phyloP scores from a whole-genome alignment of 2,888 invertebrate genomes.

The Oxycera nigricornis region DNA sequence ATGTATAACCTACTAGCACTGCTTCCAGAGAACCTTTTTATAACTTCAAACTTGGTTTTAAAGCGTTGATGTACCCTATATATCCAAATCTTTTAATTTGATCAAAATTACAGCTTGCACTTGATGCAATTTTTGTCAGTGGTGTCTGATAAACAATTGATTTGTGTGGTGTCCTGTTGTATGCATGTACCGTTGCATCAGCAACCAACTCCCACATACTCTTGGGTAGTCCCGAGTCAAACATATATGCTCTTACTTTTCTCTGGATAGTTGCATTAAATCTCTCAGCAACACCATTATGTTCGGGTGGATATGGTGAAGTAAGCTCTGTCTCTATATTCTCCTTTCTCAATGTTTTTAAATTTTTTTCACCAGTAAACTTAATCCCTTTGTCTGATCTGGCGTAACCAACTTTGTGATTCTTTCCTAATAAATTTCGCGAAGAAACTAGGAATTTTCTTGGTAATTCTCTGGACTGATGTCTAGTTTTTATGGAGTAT shows the following conservation, averaged over 20 bases:
- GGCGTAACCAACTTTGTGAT: not conserved
- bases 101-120: not conserved
- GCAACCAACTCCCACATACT: not conserved
- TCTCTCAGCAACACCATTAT: not conserved
- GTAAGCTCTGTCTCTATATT: not conserved
- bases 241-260: not conserved
- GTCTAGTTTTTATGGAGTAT: too few relatives aligned
- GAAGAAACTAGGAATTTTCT: not conserved
- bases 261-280: not conserved
- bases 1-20: not conserved
- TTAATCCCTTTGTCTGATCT: not conserved
- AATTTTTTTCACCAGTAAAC: not conserved
- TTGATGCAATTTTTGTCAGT: not conserved
- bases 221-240: not conserved
- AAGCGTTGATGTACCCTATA: not conserved
- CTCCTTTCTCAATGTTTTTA: not conserved
- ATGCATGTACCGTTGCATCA: not conserved
- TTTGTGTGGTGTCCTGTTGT: not conserved
- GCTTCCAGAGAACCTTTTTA: not conserved
- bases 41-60: not conserved
- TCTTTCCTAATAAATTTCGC: not conserved
- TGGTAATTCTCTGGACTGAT: not conserved
- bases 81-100: not conserved
- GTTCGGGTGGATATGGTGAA: not conserved
- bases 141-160: not conserved